phyloP scores from a whole-genome alignment of 2,888 invertebrate species.

The Tipula helvola region DNA sequence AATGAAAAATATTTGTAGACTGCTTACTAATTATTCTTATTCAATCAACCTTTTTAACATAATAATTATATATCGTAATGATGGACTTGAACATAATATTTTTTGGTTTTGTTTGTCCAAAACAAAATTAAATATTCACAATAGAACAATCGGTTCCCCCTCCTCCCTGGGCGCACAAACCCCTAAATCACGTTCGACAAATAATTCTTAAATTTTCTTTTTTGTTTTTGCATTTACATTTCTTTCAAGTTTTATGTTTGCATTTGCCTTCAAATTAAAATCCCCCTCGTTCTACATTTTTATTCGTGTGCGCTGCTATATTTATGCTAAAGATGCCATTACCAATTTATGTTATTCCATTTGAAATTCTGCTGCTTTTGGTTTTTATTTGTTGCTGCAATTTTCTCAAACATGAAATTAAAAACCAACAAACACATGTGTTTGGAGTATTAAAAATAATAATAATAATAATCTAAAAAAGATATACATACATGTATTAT shows the following conservation, averaged over 20 bases:
- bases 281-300: background rate
- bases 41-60: background rate
- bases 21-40: background rate
- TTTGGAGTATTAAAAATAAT: background rate
- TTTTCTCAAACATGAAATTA: background rate
- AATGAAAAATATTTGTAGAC: too few species aligned
- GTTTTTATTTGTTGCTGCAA: background rate
- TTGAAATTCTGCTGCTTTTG: background rate
- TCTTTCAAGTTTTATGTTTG: background rate
- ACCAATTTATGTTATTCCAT: background rate
- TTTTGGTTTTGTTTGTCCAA: background rate
- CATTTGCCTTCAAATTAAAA: background rate
- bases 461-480: background rate
- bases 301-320: background rate
- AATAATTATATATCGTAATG: background rate
- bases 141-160: background rate
- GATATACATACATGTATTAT: background rate
- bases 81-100: background rate
- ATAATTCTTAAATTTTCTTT: background rate
- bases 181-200: too few species aligned
- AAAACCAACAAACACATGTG: background rate
- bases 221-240: background rate
- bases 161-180: too few species aligned
- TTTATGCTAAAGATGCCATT: background rate
- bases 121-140: background rate